Base-by-base conservation (phyloP, 2,797 vertebrate genomes). In the Acestrorhynchus altus region DNA sequence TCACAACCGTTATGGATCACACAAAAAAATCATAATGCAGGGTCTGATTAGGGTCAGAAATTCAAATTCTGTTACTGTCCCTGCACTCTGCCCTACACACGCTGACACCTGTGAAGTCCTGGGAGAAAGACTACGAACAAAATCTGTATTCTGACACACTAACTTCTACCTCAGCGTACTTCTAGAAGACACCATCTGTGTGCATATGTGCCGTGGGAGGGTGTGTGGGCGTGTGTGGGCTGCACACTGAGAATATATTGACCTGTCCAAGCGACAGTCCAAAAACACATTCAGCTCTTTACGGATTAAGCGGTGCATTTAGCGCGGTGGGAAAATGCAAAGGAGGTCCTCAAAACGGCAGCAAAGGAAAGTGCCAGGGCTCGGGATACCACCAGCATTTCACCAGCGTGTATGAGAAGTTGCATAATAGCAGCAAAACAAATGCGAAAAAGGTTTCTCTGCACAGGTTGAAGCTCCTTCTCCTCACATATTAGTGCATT, bases 161-260 rank as follows among this genome's bases (percentile, higher is more conserved):
- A 26, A 35, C 68, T 78, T 72, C 64, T 80, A 69, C 72, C 49
- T 69, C 63, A 39, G 57, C 77, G 59, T 78, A 72, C 63, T 69
- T 77, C 57, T 73, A 52, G 46, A 78, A 74, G 65, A 49, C 64
- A 61, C 77, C 83, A 82, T 84, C 71, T 84, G 66, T 75, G 82
- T 56, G 68, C 28, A 35, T 77, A 77, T 57, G 67, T 49, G 15
- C 6, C 40, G 80, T 76, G 66, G 70, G 64, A 79, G 60, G 61
- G 24, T 79, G 79, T 15, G 80, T 79, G 49, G 70, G 77, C 54
- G 77, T 69, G 61, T 0, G 71, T 70, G 68, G 83, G 66, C 59
- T 66, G 66, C 31, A 44, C n/a, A 49, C 13, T 44, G 1, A 15
- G 52, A 77, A 42, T 57, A 79, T 74, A 51, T 60, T 80, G 59